Base-by-base conservation (phyloP, 1,140 invertebrate species). In the Ericerus pela region DNA sequence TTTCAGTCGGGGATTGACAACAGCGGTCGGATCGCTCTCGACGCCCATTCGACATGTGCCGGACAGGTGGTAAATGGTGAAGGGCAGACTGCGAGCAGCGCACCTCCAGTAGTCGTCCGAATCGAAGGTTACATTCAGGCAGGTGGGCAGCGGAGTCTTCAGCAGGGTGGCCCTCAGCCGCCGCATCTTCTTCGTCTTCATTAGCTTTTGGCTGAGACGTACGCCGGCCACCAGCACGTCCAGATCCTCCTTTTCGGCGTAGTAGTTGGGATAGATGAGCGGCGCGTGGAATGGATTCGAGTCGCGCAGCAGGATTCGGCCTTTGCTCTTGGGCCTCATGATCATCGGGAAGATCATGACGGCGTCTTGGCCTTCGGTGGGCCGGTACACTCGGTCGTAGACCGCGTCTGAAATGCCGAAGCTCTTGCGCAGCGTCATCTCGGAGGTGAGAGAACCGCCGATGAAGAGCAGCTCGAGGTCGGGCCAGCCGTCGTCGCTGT, bases 11-110 rank as follows among this genome's bases (percentile, higher is more conserved):
- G 80, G 73, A 69, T 85, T 78, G 0, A 88, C 83, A 0, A 88
- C 84, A 3, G 83, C 78, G 0, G 73, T 71, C 2, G 73, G 70
- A 67, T 88, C 85, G 2, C 63, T 70, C 14, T 62, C 57, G 0
- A 79, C 76, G 0, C 86, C 88, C 88, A 93, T 93, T 69, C 87
- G 89, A 64, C 83, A 84, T 0, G 87, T 90, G 0, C 87, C 85
- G 1, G 77, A 76, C 24, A 81, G 80, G 66, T 91, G 86, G 62
- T 82, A 86, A 43, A 88, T 79, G 1, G 79, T 84, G 22, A 79
- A 73, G 0, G 84, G 82, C 24, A 84, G 76, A 55, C 77, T 72
- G 22, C 75, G 72, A 0, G 76, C 69, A 37, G 80, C 73, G 68
- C 87, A 91, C 26, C 76, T 77, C 72, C 83, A 87, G 64, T 89